Evolutionary conservation across 2,113 vertebrate species (phyloP).

Genomic region (Oreochromis tanganicae): DNA sequence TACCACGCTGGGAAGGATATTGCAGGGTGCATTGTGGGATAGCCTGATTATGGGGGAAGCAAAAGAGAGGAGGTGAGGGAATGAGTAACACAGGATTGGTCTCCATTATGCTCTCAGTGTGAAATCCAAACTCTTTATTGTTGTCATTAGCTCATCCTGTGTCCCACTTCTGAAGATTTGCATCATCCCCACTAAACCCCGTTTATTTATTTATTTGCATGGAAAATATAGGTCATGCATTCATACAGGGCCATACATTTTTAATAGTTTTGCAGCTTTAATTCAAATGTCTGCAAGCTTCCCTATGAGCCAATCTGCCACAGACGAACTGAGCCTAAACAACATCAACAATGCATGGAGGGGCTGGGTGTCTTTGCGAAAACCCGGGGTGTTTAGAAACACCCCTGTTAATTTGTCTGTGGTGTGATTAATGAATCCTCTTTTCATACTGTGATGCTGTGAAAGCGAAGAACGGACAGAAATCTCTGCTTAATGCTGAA

Average conservation of each 20-base stretch:
- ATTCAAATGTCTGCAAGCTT: constrained; percentile 62
- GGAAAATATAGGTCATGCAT: constrained; percentile 74
- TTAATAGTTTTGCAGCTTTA: constrained; percentile 68
- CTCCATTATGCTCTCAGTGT: constrained; percentile 46
- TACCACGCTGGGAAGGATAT: constrained; percentile 14
- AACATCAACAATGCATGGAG: background rate
- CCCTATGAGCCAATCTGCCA: constrained; percentile 33
- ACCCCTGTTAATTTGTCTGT: background rate
- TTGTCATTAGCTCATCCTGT: constrained; percentile 53
- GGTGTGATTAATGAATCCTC: background rate
- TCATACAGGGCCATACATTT: constrained; percentile 69
- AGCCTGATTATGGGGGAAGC: constrained; percentile 8
- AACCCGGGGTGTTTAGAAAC: constrained; percentile 11
- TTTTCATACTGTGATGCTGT: background rate
- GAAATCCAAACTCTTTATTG: constrained; percentile 55
- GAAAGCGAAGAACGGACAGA: background rate
- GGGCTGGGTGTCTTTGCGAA: background rate
- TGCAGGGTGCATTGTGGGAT: constrained; percentile 11
- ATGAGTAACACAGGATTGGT: constrained; percentile 26
- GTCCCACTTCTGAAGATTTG: constrained; percentile 68
- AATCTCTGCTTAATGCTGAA: background rate
- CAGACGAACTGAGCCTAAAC: constrained; percentile 35
- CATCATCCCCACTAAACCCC: constrained; percentile 37
- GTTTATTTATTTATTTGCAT: constrained; percentile 74
- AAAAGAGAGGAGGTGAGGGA: background rate